Conservation (phyloP, 2,797 vertebrate genomes). For the Macroramphosus scolopax region DNA sequence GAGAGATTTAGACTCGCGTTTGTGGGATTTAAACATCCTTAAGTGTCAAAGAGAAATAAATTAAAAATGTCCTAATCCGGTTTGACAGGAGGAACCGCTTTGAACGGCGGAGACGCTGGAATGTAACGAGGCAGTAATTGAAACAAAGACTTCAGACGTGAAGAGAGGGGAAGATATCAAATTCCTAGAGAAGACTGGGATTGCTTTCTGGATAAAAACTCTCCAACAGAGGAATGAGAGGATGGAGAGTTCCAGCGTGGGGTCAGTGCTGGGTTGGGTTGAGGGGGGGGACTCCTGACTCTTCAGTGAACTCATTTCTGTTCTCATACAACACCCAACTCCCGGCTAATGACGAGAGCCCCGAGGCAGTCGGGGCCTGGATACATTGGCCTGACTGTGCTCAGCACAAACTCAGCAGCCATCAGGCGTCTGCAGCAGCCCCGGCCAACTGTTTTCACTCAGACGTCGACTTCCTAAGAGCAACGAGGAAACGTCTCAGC, state of each 20-base stretch:
- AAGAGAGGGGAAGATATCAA: conserved; percentile 19
- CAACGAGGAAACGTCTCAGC: conserved; percentile 33
- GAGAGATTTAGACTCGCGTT: background rate
- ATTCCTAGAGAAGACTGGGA: conserved; percentile 4
- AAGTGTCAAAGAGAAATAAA: conserved; percentile 6
- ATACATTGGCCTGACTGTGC: conserved; percentile 42
- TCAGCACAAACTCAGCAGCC: conserved; percentile 32
- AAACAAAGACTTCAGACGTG: conserved; percentile 12
- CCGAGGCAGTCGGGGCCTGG: conserved; percentile 52
- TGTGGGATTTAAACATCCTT: conserved; percentile 20
- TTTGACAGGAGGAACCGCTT: conserved; percentile 13
- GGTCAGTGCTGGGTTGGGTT: conserved; percentile 33
- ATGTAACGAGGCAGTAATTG: conserved; percentile 12
- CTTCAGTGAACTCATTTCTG: conserved; percentile 69
- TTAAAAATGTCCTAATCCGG: conserved; percentile 9
- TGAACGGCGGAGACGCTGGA: conserved; percentile 1
- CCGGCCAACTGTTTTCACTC: conserved; percentile 63
- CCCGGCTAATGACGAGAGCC: conserved; percentile 64
- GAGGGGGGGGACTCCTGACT: conserved; percentile 52
- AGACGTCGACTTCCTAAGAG: conserved; percentile 43
- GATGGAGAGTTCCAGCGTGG: conserved; percentile 5
- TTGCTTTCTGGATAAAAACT: conserved; percentile 24
- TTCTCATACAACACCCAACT: conserved; percentile 54
- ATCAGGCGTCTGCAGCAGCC: conserved; percentile 56
- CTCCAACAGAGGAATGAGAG: background rate